Evolutionary conservation across 1,140 invertebrate species (phyloP), one percentile per base, ranked within the genome.

Genomic region (Carposina sasakii): DNA sequence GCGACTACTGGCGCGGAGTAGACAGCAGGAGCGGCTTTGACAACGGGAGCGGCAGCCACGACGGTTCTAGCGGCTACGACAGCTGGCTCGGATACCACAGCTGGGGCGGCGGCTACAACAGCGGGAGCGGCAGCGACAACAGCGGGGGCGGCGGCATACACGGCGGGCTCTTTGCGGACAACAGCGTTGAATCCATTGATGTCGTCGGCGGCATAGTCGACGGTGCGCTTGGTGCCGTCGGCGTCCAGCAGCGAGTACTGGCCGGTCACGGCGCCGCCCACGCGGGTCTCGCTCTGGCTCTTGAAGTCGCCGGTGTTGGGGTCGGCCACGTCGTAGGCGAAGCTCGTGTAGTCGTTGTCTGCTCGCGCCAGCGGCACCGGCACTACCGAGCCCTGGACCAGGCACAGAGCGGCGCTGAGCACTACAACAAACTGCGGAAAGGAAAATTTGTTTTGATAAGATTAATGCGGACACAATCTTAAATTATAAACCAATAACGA

Each of bases 251-350:
- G 59, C 12, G 81, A 76, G 66, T 86, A 85, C 54, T 81, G 71
- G 19, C 89, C 89, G 41, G 76, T 63, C 10, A 90, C 88, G 10
- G 81, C 43, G 49, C 89, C 88, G 2, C 89, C 89, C 43, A 85
- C 73, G 33, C 86, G 72, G 36, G 69, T 79, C 61, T 87, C 86
- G 5, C 77, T 62, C 43, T 85, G 82, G 45, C 71, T 76, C 66
- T 87, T 87, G 56, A 61, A 77, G 65, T 87, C 86, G 28, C 88
- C 83, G 59, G 76, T 88, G 70, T 75, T 74, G 36, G 84, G 73
- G 63, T 87, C 86, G 5, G 74, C 71, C 0, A 87, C 84, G 37
- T 73, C 69, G 58, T 87, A 87, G 17, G 78, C 67, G 58, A 79
- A 79, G 61, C 72, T 76, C 23, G 62, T 61, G 54, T 67, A 71